Base-by-base conservation (phyloP, 1,140 invertebrate genomes). In the Bombus breviceps region DNA sequence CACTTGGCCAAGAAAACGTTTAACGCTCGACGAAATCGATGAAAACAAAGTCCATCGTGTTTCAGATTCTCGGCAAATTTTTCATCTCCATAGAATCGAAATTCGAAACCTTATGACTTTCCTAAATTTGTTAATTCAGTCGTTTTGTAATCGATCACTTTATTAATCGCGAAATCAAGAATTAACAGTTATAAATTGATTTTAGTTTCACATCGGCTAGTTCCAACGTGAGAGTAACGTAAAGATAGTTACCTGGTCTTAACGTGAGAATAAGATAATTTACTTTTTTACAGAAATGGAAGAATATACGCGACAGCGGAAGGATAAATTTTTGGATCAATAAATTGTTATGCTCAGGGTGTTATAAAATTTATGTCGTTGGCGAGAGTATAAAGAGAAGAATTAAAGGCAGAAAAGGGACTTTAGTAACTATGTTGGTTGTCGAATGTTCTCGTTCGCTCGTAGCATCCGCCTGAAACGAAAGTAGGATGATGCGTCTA, bases 401-500 rank as follows among this genome's bases (percentile, higher is more conserved):
- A 43, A 15, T 18, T n/a, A 64, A 22, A 47, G 18, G 18, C 8
- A n/a, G 15, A 39, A 71, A 39, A 77, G 13, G 18, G 68, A 68
- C 39, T 39, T 15, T 0, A n/a, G n/a, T n/a, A n/a, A 1, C 6
- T 25, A 0, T 9, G 15, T 28, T 9, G 3, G 28, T 37, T 28
- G 37, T 34, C 32, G n/a, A 37, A 57, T 84, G 64, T 59, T 75
- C 85, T 59, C n/a, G 75, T 66, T 73, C 62, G 79, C 53, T 75
- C 86, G n/a, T 39, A 43, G 78, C 85, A 89, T 90, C 89, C 89
- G 89, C 41, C 69, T 86, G 83, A 90, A 90, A 90, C 86, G 88
- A 90, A 90, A 90, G 89, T 90, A 90, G 89, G 89, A 79, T 90
- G 89, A 90, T 86, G 73, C 73, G 59, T 81, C 83, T 86, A 73